Base-by-base conservation (phyloP, 2,888 invertebrate genomes). In the Beris chalybata region DNA sequence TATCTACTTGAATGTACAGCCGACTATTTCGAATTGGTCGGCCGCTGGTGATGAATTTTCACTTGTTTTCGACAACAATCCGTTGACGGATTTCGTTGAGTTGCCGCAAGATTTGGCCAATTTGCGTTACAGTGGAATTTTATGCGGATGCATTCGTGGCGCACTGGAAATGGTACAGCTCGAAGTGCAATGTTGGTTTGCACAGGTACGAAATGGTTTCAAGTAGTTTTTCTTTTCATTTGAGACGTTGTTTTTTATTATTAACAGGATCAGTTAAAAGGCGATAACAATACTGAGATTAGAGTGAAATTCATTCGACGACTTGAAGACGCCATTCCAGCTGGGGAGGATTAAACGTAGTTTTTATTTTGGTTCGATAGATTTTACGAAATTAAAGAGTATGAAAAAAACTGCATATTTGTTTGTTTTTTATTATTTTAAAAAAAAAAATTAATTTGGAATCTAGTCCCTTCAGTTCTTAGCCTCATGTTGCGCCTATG, bases 151-250 rank as follows among this genome's bases (percentile, higher is more conserved):
- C 38, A 87, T 94, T 65, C 85, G 97, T 69, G 99, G 99, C 15
- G 97, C 98, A 7, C 84, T 98, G 74, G 98, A 99, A 85, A 99
- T 99, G 95, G 97, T 98, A 48, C 97, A 98, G 79, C 85, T 98
- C 78, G 97, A 98, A 81, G 93, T 97, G 5, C 90, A 92, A 75
- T 91, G 93, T 73, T 94, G 93, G 91, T 95, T 98, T 83, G 90
- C 93, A 1, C 89, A 89, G 85, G 86, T 86, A 76, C 68, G 71
- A 7, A 38, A 38, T 1, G 7, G 15, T 38, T 4, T 38, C 3
- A 22, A 9, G 3, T 29, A 52, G 12, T 29, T 22, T 15, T 52
- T 12, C 15, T 22, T 52, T 9, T 22, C 15, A 22, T 22, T 52
- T 5, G 11, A 29, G 15, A 13, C 9, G n/a, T 9, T 56, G n/a